Conservation (phyloP, 1,140 invertebrate species). For the Aculops lycopersici region DNA sequence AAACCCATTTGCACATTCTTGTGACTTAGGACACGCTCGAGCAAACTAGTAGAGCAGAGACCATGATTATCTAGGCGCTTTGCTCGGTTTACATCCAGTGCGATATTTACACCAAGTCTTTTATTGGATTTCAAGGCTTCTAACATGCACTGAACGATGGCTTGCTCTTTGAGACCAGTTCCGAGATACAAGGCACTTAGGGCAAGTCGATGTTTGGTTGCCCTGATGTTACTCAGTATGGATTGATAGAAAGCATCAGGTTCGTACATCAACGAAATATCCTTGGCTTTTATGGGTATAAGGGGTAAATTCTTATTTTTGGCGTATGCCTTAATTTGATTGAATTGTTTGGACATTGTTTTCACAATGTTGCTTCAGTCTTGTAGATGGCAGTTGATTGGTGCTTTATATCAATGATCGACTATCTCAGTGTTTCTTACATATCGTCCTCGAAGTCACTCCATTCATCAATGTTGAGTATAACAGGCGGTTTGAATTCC, state of each 20-base stretch:
- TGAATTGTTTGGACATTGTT: too few species aligned
- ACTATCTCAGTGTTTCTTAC: too few species aligned
- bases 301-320: too few species aligned
- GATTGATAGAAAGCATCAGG: neutral
- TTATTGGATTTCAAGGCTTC: conserved; percentile 23
- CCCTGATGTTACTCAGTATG: neutral
- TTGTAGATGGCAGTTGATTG: too few species aligned
- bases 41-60: conserved; percentile 37
- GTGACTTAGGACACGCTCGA: conserved; percentile 32
- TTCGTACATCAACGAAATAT: too few species aligned
- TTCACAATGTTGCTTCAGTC: too few species aligned
- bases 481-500: too few species aligned
- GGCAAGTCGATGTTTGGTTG: conserved; percentile 39
- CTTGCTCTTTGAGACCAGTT: conserved; percentile 43
- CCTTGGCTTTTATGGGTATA: too few species aligned
- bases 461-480: too few species aligned
- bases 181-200: conserved; percentile 76
- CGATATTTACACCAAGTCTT: conserved; percentile 12
- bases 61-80: conserved; percentile 46
- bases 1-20: conserved; percentile 17
- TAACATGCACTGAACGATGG: conserved; percentile 24
- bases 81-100: conserved; percentile 20
- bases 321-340: too few species aligned
- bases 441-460: too few species aligned
- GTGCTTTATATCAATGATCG: too few species aligned